A percentile compares a stretch with the other conserved stretches of the same genome.
Conservation (phyloP, 64 coral and sea anemone species). For the Montipora efflorescens region DNA sequence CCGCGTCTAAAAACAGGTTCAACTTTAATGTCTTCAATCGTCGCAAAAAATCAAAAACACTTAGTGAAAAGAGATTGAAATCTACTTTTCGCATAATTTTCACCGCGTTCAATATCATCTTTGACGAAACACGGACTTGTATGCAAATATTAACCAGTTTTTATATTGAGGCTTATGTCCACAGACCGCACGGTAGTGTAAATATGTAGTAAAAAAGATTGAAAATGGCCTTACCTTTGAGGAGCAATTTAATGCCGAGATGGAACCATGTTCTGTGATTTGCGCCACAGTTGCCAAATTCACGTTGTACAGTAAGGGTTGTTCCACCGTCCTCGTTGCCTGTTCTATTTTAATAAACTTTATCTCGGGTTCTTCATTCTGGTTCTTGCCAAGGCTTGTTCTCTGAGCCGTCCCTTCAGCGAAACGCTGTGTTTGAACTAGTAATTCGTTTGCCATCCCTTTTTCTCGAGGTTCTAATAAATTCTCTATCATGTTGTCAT, state of each 20-base stretch:
- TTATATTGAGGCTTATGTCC: conserved; percentile 32
- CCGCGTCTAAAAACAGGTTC: not conserved
- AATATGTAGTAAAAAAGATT: conserved; percentile 15
- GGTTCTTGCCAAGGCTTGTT: not conserved
- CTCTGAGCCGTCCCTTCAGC: not conserved
- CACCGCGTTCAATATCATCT: not conserved
- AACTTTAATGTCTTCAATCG: not conserved
- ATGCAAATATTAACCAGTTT: conserved; percentile 60
- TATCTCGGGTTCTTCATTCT: conserved; percentile 14
- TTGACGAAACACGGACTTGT: conserved; percentile 24
- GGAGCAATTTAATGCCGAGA: not conserved
- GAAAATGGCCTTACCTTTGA: conserved; percentile 35
- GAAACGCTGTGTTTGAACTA: not conserved
- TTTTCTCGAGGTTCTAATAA: not conserved
- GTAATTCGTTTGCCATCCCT: too few relatives aligned
- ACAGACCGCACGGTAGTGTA: conserved; percentile 31
- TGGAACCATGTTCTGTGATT: not conserved
- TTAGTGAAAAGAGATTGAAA: conserved; percentile 3
- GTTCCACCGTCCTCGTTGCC: conserved; percentile 17
- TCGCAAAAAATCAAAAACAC: conserved; percentile 10
- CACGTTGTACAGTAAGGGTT: conserved; percentile 30
- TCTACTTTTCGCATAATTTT: conserved; percentile 39
- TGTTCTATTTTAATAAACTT: conserved; percentile 46
- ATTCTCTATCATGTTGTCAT: not conserved
- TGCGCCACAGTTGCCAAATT: not conserved